Evolutionary conservation across 1,140 invertebrate species (phyloP).

Genomic region (Ostrea denselamellosa): DNA sequence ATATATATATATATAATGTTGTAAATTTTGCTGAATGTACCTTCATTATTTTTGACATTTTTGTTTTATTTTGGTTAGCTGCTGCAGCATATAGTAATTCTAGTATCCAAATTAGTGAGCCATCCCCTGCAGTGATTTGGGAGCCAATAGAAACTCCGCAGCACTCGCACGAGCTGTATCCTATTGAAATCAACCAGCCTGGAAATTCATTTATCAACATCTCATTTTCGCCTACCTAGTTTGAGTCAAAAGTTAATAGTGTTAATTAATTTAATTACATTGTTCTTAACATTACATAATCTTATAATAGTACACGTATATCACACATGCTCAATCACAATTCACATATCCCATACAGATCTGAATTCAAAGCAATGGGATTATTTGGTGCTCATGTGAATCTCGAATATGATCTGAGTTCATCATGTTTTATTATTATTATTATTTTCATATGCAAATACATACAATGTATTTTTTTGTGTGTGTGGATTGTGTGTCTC

Average conservation of each 20-base stretch:
- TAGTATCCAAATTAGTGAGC: neutral
- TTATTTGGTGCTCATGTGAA: no score
- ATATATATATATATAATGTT: neutral
- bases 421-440: no score
- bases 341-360: no score
- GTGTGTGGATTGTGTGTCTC: no score
- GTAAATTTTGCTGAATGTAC: no score
- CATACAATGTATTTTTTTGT: no score
- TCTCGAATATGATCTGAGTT: no score
- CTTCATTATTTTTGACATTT: neutral
- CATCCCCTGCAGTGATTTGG: neutral
- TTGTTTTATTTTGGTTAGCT: neutral
- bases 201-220: neutral
- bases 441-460: no score
- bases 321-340: no score
- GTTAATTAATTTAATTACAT: no score
- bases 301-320: neutral
- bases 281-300: neutral
- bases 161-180: neutral
- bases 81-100: conserved; percentile 1
- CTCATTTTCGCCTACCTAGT: neutral
- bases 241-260: neutral
- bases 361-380: no score
- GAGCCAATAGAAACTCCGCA: conserved; percentile 18
- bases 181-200: neutral